These are phyloP conservation scores for Epinephelus fuscoguttatus DNA, from an alignment of 2,113 vertebrate species.

Conservation along the genomic window DNA sequence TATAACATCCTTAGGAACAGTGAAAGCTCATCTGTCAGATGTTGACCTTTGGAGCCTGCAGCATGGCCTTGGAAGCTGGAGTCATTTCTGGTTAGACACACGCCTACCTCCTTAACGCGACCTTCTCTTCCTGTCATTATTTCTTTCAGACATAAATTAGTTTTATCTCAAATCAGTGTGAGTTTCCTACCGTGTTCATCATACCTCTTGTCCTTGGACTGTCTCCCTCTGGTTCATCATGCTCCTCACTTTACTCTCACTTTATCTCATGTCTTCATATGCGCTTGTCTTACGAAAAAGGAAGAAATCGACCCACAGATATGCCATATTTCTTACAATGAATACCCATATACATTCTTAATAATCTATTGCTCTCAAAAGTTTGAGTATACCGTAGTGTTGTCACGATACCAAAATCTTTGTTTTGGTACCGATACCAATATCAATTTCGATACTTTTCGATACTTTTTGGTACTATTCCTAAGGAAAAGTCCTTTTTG, in stretches of 20 bases:
- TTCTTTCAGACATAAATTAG: slow-evolving; percentile 10
- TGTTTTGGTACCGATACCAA: no score
- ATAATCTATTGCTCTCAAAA: neutral
- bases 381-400: neutral
- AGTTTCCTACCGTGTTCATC: neutral
- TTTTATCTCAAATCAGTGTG: slow-evolving; percentile 15
- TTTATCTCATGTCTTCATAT: neutral
- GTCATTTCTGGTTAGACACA: slow-evolving; percentile 4
- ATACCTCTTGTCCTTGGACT: neutral
- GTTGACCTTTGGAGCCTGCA: neutral
- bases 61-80: neutral
- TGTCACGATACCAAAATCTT: no score
- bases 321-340: neutral
- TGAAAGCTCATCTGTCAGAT: neutral
- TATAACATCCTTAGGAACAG: no score
- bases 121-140: slow-evolving; percentile 23
- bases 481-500: no score
- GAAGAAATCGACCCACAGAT: neutral
- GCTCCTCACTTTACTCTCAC: neutral
- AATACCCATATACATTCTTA: neutral
- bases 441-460: no score
- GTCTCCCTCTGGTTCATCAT: neutral
- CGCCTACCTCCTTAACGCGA: neutral
- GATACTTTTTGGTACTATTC: no score
- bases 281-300: neutral